phyloP scores from a whole-genome alignment of 2,888 invertebrate genomes.

The Pimpla rufipes region DNA sequence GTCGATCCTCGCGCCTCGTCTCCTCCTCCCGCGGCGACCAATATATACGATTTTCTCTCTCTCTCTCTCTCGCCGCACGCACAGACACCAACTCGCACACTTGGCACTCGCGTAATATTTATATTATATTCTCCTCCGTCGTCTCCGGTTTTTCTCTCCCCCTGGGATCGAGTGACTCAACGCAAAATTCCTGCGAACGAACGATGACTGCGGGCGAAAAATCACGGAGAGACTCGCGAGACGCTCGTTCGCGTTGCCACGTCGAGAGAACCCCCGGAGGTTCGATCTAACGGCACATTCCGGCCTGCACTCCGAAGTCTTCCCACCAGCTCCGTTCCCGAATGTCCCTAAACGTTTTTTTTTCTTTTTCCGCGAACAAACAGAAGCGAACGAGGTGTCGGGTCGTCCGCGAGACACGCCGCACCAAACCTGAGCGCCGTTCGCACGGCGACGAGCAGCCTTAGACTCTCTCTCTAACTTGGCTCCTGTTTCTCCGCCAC shows the following conservation, averaged over 20 bases:
- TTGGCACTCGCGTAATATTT: background rate
- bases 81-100: background rate
- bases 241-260: background rate
- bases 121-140: background rate
- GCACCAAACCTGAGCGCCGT: too few relatives aligned
- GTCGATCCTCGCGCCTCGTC: constrained; percentile 10
- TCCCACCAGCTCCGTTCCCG: too few relatives aligned
- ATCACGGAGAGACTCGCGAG: background rate
- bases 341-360: too few relatives aligned
- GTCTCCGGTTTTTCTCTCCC: background rate
- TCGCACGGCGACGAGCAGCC: too few relatives aligned
- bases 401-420: too few relatives aligned
- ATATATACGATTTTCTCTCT: background rate
- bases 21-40: background rate
- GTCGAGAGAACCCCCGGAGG: background rate
- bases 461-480: too few relatives aligned
- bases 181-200: background rate
- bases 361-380: too few relatives aligned
- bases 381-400: too few relatives aligned
- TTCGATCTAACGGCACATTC: too few relatives aligned
- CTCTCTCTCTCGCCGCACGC: background rate
- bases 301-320: too few relatives aligned
- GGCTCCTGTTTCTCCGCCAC: too few relatives aligned
- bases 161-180: background rate
- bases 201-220: background rate